phyloP scores from a whole-genome alignment of 2,888 invertebrate genomes.

The Fissipunctia ypsillon region DNA sequence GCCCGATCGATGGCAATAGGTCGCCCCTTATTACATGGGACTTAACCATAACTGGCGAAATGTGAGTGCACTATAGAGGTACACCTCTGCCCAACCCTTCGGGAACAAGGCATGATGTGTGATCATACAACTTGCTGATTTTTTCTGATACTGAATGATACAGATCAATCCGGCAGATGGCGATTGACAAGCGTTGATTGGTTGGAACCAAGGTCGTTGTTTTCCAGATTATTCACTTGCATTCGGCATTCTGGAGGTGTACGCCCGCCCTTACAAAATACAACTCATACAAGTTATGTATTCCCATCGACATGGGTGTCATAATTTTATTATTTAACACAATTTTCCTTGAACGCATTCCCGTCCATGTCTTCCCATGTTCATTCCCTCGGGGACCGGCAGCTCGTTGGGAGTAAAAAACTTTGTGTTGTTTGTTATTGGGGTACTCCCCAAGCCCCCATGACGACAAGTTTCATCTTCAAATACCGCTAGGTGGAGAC shows the following conservation, averaged over 20 bases:
- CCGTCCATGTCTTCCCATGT: background rate
- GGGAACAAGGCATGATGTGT: too few species aligned
- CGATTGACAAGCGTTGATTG: background rate
- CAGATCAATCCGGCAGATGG: background rate
- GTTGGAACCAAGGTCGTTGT: background rate
- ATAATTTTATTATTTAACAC: conserved; percentile 7
- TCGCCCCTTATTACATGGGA: too few species aligned
- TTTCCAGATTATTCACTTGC: background rate
- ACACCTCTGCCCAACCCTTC: too few species aligned
- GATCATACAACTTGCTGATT: background rate
- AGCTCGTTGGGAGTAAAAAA: conserved; percentile 52
- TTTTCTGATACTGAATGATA: background rate
- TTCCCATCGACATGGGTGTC: background rate
- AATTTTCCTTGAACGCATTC: conserved; percentile 19
- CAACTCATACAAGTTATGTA: too few species aligned
- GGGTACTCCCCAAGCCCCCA: conserved; percentile 12
- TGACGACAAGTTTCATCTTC: conserved; percentile 47
- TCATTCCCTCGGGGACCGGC: conserved; percentile 2
- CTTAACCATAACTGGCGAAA: too few species aligned
- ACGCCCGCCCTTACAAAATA: background rate
- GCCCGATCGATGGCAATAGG: too few species aligned
- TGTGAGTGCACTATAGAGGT: too few species aligned
- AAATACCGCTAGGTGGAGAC: conserved; percentile 22
- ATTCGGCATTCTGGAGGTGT: background rate
- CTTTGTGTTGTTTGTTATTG: conserved; percentile 39